phyloP scores from a whole-genome alignment of 2,113 vertebrate species.

The Saguinus midas region DNA sequence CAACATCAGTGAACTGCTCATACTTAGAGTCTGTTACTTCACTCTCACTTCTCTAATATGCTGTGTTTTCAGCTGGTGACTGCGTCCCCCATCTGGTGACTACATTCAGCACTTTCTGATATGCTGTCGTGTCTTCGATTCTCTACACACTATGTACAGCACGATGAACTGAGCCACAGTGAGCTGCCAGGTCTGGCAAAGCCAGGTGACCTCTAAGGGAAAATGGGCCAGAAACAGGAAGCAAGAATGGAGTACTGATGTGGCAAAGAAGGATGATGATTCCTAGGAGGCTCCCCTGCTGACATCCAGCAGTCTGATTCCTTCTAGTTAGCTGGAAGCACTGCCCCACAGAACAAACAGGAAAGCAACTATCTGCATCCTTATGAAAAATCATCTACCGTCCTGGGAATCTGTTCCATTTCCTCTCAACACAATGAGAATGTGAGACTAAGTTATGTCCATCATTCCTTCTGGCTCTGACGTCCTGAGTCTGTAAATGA shows the following conservation, averaged over 20 bases:
- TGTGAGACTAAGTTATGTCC: neutral
- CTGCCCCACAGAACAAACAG: neutral
- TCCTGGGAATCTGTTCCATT: neutral
- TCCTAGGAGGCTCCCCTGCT: neutral
- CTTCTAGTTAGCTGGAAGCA: neutral
- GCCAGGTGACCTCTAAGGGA: no score
- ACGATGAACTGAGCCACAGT: neutral
- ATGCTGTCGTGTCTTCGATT: neutral
- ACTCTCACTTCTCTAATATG: neutral
- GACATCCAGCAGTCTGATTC: accelerated
- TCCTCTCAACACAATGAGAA: neutral
- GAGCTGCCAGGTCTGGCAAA: neutral
- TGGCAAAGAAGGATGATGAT: no score
- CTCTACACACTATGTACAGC: no score
- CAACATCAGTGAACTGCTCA: neutral
- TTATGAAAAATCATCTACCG: neutral
- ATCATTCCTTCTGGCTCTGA: neutral
- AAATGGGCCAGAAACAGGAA: neutral
- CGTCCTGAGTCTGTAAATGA: neutral
- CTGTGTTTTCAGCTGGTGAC: neutral
- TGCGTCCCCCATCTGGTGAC: neutral
- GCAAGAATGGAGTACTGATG: accelerated
- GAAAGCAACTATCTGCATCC: neutral
- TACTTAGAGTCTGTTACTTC: neutral
- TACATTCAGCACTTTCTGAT: neutral